Base-by-base conservation (phyloP, 2,113 vertebrate species). In the Lathamus discolor region DNA sequence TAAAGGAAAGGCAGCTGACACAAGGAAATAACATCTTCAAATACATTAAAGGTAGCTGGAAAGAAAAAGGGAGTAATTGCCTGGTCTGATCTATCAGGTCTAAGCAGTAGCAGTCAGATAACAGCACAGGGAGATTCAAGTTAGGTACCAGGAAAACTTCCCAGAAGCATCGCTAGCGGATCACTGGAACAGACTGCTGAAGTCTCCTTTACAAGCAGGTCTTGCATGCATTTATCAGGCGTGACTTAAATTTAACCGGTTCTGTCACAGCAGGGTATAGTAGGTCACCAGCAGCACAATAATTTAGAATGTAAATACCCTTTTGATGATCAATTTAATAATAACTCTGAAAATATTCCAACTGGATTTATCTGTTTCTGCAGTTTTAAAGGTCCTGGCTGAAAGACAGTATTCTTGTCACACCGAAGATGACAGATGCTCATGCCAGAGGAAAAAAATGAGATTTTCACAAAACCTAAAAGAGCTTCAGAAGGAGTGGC, bases 391-490 rank as follows among this genome's bases (percentile, higher is more conserved):
- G 82, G 35, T 79, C 66, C 78, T 43, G 31, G 55, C 84, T 83
- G 70, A 92, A 83, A 91, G 81, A 62, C 68, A 64, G 35, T 19
- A 46, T 61, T 85, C 78, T 64, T 79, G 48, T 79, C 82, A 75
- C 43, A 33, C 35, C 49, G 70, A 82, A 62, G 35, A 55, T 61
- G 75, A 85, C 82, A 95, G 90, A 82, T 91, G 87, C 72, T 88
- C 12, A 1, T n/a, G 51, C 55, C 1, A 0, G 74, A 90, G 86
- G 25, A 73, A 33, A 68, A 68, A 31, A 46, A 23, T 10, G 44
- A 95, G 79, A 79, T 93, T 88, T 89, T 68, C 95, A 95, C 57
- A 92, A 84, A 89, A 85, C 29, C 67, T 90, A 46, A 51, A 81
- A 68, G 28, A 33, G 63, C 52, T 82, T 70, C 3, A 2, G 57